Conservation (phyloP, 1,140 invertebrate genomes). For the Brachionus paranguensis region DNA sequence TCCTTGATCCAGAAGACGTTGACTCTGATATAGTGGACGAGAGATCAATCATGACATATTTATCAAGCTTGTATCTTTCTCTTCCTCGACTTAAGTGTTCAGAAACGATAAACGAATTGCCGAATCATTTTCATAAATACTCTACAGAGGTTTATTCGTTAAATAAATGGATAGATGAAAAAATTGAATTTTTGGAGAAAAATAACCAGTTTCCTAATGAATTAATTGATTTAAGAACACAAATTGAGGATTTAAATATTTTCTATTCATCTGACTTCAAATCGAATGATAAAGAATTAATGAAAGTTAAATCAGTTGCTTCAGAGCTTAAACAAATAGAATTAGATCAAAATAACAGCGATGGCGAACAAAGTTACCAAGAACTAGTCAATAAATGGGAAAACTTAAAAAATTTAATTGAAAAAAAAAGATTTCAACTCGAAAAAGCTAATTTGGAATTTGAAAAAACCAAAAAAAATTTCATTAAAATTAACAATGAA, state of each 20-base stretch:
- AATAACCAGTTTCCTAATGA: background rate
- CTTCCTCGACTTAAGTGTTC: conserved; percentile 61
- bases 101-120: background rate
- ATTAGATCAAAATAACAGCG: background rate
- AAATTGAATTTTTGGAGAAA: background rate
- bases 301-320: background rate
- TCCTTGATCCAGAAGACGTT: conserved; percentile 97
- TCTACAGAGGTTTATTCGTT: background rate
- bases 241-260: background rate
- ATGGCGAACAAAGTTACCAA: background rate
- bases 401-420: background rate
- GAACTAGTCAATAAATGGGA: background rate
- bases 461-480: background rate
- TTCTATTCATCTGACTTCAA: background rate
- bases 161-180: background rate
- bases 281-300: background rate
- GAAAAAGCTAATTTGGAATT: background rate
- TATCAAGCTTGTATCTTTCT: conserved; percentile 94
- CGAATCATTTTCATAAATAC: background rate
- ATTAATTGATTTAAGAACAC: background rate
- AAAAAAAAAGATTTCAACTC: background rate
- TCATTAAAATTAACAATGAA: background rate
- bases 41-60: conserved; percentile 97
- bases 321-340: background rate
- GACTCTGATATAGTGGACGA: conserved; percentile 96